A percentile compares a stretch with the other conserved stretches of the same genome.
Conservation (phyloP, 1,140 invertebrate genomes). For the Phthorimaea operculella region DNA sequence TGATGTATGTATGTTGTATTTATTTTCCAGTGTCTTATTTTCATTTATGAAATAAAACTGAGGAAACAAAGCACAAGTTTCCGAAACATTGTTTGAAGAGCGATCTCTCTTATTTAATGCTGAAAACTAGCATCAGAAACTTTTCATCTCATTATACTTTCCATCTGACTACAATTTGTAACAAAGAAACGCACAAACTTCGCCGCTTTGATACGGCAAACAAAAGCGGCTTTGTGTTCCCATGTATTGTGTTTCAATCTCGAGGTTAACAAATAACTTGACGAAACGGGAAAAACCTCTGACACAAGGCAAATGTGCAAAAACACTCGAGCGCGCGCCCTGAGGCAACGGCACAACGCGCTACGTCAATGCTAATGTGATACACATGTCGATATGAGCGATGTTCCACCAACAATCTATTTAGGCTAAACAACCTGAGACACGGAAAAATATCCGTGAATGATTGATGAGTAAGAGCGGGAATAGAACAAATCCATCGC, state of each 20-base stretch:
- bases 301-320: not conserved
- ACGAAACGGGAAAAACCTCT: not conserved
- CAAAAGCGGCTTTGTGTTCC: too few species aligned
- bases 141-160: too few species aligned
- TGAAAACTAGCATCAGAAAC: too few species aligned
- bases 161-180: too few species aligned
- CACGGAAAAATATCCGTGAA: conserved; percentile 65
- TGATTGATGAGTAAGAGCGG: conserved; percentile 62
- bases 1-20: too few species aligned
- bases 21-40: too few species aligned
- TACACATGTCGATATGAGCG: conserved; percentile 51
- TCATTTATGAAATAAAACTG: too few species aligned
- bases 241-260: conserved; percentile 9
- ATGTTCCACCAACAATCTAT: conserved; percentile 59
- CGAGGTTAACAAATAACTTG: conserved; percentile 4
- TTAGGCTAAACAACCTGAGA: conserved; percentile 64
- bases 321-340: not conserved
- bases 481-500: conserved; percentile 65
- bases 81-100: too few species aligned
- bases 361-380: conserved; percentile 40
- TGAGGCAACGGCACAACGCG: conserved; percentile 12
- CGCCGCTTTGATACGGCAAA: too few species aligned
- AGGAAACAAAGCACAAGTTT: too few species aligned
- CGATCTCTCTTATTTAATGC: too few species aligned
- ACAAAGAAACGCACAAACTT: too few species aligned